Base-by-base conservation (phyloP, 2,888 invertebrate genomes). In the Orthosia incerta region DNA sequence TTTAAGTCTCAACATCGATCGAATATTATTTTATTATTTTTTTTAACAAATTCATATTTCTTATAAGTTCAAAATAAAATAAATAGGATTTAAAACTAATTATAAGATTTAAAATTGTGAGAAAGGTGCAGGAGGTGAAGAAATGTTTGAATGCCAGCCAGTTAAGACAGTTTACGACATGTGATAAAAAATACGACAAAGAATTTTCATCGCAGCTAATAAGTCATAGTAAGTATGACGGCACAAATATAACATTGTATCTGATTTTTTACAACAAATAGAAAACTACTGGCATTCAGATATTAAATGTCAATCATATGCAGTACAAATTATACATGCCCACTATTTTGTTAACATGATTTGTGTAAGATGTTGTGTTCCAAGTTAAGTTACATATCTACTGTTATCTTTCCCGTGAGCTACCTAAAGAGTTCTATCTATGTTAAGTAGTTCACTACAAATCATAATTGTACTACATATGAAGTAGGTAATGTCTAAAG, bases 1-100 rank as follows among this genome's bases (percentile, higher is more conserved):
- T 89, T 91, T 90, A 88, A 93, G 91, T 93, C 92, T 93, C 90
- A 93, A 93, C 92, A 93, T 90, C 91, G 91, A 93, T 91, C 88
- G 88, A 92, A 92, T 89, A 88, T 91, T 86, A 75, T 70, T 71
- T 74, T 86, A 87, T 83, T 84, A 82, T 51, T 87, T 84, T 86
- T 86, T 87, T 87, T 88, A 91, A 89, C 88, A 86, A 90, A 87
- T 86, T 72, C 65, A 75, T 71, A 61, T 72, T 83, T 71, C 69
- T 57, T 64, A 68, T 55, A 65, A 59, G 12, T 69, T 68, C 13
- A 64, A 74, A 76, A 68, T 57, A 76, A 83, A 60, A 68, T 55
- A 48, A 63, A 53, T 62, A 70, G 56, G 59, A 63, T 66, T 71
- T 57, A 18, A 50, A 83, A 67, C n/a, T 62, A 60, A 74, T 31